Evolutionary conservation across 2,113 vertebrate genomes (phyloP).

Genomic region (Ginglymostoma cirratum): DNA sequence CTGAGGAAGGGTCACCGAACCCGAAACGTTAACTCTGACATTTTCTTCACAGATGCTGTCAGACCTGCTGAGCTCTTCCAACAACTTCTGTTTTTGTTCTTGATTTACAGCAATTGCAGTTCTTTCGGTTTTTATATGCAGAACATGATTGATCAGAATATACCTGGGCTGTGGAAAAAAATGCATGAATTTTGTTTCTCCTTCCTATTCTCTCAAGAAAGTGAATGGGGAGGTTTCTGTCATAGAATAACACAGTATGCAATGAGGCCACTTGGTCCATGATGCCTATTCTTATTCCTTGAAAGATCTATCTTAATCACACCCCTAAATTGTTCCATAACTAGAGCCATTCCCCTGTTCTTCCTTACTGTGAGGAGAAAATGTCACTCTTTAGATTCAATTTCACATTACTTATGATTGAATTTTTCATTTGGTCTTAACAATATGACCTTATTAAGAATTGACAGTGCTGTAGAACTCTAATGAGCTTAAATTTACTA

Average conservation of each 20-base stretch:
- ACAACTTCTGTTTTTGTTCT: too few species aligned
- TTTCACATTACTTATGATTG: conserved; percentile 2
- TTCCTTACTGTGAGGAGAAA: background rate
- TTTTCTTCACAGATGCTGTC: too few species aligned
- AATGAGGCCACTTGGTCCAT: background rate
- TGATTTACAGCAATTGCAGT: too few species aligned
- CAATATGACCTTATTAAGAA: background rate
- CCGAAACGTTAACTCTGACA: too few species aligned
- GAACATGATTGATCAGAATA: background rate
- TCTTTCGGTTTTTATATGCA: too few species aligned
- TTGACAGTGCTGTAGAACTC: background rate
- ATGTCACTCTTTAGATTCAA: conserved; percentile 3
- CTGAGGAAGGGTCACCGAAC: too few species aligned
- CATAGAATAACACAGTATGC: background rate
- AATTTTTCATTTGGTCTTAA: background rate
- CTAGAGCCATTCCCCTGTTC: background rate
- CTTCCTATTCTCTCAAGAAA: background rate
- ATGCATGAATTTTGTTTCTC: background rate
- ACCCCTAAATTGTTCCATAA: background rate
- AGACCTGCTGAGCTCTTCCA: too few species aligned
- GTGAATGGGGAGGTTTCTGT: background rate
- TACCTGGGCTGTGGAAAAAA: background rate
- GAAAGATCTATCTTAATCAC: background rate
- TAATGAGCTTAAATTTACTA: conserved; percentile 24
- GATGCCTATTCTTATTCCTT: background rate